Conservation (phyloP, 2,797 vertebrate genomes). For the Sebastiscus albofasciatus region DNA sequence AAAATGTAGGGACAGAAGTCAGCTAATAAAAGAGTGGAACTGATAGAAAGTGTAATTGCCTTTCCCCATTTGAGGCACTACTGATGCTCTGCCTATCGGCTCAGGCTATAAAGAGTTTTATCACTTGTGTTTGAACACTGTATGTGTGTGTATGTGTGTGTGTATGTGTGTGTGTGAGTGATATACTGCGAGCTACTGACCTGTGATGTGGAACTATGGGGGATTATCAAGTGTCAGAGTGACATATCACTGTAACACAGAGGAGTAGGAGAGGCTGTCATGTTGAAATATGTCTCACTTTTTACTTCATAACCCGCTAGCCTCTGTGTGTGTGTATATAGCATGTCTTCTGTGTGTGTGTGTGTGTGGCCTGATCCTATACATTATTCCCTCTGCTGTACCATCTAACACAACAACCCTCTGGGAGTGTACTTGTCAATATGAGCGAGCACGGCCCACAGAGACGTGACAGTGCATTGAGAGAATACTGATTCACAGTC, state of each 20-base stretch:
- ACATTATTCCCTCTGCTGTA: slow-evolving; percentile 35
- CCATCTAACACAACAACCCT: slow-evolving; percentile 40
- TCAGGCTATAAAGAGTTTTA: slow-evolving; percentile 46
- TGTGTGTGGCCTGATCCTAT: slow-evolving; percentile 30
- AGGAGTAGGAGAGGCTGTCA: slow-evolving; percentile 68
- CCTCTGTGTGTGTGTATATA: slow-evolving; percentile 20
- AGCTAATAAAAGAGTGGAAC: slow-evolving; percentile 44
- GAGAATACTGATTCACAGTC: slow-evolving; percentile 51
- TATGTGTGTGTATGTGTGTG: neutral
- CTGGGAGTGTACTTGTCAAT: slow-evolving; percentile 45
- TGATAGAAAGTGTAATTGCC: slow-evolving; percentile 60
- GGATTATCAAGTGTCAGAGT: slow-evolving; percentile 79
- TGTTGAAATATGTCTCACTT: slow-evolving; percentile 73
- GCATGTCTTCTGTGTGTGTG: neutral
- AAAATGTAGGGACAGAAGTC: slow-evolving; percentile 38
- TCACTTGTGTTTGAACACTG: slow-evolving; percentile 37
- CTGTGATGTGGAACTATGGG: slow-evolving; percentile 68
- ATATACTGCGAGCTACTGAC: slow-evolving; percentile 42
- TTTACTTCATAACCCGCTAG: slow-evolving; percentile 63
- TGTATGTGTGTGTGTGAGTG: neutral
- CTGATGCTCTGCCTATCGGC: slow-evolving; percentile 39
- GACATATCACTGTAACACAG: slow-evolving; percentile 71
- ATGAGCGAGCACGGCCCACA: slow-evolving; percentile 42
- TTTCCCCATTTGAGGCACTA: slow-evolving; percentile 32
- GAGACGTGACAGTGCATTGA: slow-evolving; percentile 51